phyloP scores from a whole-genome alignment of 64 coral and sea anemone genomes.

The Montipora foliosa region DNA sequence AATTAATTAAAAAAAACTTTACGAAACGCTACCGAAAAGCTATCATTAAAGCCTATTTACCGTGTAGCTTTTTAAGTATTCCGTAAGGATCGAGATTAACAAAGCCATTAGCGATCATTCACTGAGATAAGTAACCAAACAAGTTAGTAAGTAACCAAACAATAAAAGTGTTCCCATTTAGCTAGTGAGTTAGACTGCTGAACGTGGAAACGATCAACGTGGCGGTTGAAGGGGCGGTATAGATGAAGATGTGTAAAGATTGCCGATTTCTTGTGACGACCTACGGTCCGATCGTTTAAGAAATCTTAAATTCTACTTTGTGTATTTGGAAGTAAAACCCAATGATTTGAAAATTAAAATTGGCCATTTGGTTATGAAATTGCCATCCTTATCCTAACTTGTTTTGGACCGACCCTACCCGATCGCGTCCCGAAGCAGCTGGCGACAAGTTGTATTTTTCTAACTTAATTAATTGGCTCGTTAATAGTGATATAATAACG shows the following conservation, averaged over 20 bases:
- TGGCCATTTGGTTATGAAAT: too few species aligned
- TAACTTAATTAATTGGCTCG: not conserved
- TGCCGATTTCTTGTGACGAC: too few species aligned
- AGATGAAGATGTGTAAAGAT: too few species aligned
- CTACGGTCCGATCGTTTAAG: too few species aligned
- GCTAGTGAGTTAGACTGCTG: not conserved
- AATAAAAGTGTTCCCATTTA: constrained; percentile 9
- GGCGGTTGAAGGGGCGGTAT: too few species aligned
- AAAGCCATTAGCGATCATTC: not conserved
- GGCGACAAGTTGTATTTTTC: not conserved
- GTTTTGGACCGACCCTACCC: not conserved
- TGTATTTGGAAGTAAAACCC: too few species aligned
- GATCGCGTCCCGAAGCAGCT: too few species aligned
- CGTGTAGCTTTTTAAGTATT: not conserved
- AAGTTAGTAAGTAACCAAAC: not conserved
- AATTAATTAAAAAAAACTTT: not conserved
- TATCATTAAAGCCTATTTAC: not conserved
- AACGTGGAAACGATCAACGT: too few species aligned
- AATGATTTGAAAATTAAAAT: too few species aligned
- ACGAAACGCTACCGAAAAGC: too few species aligned
- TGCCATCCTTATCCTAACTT: not conserved
- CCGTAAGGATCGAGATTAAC: not conserved
- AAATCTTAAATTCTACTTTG: too few species aligned
- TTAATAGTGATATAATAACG: not conserved
- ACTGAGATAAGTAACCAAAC: not conserved